Conservation (phyloP, 2,888 invertebrate species). For the Phaonia tiefii region DNA sequence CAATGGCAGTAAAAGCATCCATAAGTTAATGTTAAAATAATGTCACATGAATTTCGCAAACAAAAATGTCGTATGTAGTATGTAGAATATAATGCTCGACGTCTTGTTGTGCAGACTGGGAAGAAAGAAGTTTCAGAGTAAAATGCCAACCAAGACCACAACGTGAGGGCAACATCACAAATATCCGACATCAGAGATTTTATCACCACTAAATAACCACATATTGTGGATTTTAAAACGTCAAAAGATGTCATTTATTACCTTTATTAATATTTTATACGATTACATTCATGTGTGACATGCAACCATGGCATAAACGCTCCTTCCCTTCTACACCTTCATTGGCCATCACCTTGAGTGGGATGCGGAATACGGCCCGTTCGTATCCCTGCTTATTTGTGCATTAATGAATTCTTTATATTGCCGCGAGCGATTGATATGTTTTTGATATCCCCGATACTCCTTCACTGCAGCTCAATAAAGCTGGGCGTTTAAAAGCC, state of each 20-base stretch:
- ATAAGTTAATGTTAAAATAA: neutral
- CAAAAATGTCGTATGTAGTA: too few species aligned
- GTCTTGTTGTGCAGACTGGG: too few species aligned
- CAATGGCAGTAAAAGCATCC: neutral
- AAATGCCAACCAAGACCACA: neutral
- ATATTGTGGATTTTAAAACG: slow-evolving; percentile 6
- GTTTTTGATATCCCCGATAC: neutral
- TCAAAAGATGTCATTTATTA: neutral
- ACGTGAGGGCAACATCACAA: neutral
- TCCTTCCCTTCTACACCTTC: neutral
- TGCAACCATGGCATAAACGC: neutral
- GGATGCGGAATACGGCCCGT: too few species aligned
- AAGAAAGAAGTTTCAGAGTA: neutral
- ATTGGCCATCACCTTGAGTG: too few species aligned
- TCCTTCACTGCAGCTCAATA: too few species aligned
- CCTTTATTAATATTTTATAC: too few species aligned
- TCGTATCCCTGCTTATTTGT: neutral
- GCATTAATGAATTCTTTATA: neutral
- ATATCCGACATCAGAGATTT: neutral
- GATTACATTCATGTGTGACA: neutral
- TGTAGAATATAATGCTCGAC: too few species aligned
- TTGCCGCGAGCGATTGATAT: neutral
- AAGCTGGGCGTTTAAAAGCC: too few species aligned
- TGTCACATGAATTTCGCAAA: neutral
- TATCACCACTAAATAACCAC: slow-evolving; percentile 7